Evolutionary conservation across 2,113 vertebrate species (phyloP).

Genomic region (Lamprotornis superbus): DNA sequence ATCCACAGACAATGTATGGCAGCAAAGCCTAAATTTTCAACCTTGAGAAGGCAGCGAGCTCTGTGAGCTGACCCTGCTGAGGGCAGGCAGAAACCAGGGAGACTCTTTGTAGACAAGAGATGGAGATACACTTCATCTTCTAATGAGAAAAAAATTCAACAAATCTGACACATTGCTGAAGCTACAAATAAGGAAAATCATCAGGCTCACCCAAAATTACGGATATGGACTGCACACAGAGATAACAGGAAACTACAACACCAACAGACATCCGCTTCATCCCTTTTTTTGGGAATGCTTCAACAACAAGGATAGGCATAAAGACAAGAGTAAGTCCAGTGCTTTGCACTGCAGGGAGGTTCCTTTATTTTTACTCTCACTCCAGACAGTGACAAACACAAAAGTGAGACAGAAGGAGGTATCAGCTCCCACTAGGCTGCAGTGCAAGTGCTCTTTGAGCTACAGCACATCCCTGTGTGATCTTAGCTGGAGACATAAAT

Average conservation of each 20-base stretch:
- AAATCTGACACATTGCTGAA: background rate
- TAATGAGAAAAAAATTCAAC: background rate
- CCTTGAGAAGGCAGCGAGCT: background rate
- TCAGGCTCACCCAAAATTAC: background rate
- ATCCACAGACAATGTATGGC: background rate
- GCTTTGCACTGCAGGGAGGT: background rate
- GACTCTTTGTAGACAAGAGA: background rate
- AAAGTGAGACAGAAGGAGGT: background rate
- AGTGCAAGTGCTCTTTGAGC: background rate
- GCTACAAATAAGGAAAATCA: background rate
- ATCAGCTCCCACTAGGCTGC: background rate
- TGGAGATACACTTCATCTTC: background rate
- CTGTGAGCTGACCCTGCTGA: background rate
- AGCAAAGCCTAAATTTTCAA: constrained; percentile 38
- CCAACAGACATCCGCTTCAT: background rate
- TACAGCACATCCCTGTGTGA: background rate
- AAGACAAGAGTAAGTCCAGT: background rate
- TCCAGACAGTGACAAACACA: background rate
- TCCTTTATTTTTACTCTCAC: background rate
- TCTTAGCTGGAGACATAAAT: background rate
- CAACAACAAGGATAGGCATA: background rate
- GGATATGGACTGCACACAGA: background rate
- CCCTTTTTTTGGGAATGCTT: background rate
- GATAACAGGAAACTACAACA: background rate
- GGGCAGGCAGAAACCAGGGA: constrained; percentile 28